Base-by-base conservation (phyloP, 1,140 invertebrate genomes). In the Monochamus saltuarius region DNA sequence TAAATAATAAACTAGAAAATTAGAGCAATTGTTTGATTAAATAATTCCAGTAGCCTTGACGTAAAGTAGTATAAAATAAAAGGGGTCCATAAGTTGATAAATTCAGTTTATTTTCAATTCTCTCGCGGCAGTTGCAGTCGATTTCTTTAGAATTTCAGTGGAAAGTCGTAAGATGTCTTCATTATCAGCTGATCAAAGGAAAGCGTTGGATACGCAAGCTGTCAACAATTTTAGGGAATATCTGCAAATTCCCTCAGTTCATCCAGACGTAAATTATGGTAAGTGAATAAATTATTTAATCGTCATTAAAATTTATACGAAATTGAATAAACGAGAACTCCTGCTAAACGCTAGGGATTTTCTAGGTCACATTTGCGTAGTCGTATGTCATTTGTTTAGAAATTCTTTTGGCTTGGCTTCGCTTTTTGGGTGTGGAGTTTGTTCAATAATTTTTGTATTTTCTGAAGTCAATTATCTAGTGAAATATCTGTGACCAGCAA, bases 191-290 rank as follows among this genome's bases (percentile, higher is more conserved):
- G 68, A 66, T 62, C 66, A 65, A 42, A 68, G 61, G 43, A 43
- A 60, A 56, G 62, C 66, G 37, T 65, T 69, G 35, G 80, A 88
- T 60, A 73, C 84, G 71, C 79, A 81, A 74, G 87, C 89, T 68
- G 84, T 92, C 42, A 81, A 84, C 40, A 88, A 87, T 68, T 94
- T 94, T 73, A 81, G 86, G 17, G 84, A 91, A 69, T 94, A 94
- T 78, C 76, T 94, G 19, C 77, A 83, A 61, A 90, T 94, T 43
- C 87, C 90, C 1, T 88, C 88, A 22, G 89, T 92, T 0, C 92
- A 94, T 65, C 92, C 92, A 0, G 77, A 90, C 73, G 80, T 91
- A 17, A 82, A 94, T 80, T 92, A 95, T 80, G 85, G 89, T 91
- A 80, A 85, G 82, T 34, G 53, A 11, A 46, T 50, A 51, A 42